Conservation (phyloP, 2,888 invertebrate genomes). For the Hipparchia semele region DNA sequence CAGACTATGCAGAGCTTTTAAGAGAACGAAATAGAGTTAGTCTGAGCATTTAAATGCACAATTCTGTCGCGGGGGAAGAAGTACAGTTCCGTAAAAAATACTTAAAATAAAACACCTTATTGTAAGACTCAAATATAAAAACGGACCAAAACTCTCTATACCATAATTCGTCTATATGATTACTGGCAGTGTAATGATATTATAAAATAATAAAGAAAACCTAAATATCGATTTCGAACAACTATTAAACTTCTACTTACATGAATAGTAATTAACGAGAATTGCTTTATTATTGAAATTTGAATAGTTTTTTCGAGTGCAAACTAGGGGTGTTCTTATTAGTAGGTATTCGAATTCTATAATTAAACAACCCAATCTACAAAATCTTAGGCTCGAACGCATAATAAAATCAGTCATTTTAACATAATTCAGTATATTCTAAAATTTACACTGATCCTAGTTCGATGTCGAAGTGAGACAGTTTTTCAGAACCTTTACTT, state of each 20-base stretch:
- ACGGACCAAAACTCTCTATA: slow-evolving; percentile 72
- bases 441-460: slow-evolving; percentile 80
- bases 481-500: slow-evolving; percentile 65
- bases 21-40: slow-evolving; percentile 45
- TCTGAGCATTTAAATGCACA: slow-evolving; percentile 46
- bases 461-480: slow-evolving; percentile 77
- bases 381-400: slow-evolving; percentile 82
- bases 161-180: slow-evolving; percentile 76
- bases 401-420: slow-evolving; percentile 83
- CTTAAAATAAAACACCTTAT: slow-evolving; percentile 71
- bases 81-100: slow-evolving; percentile 61
- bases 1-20: slow-evolving; percentile 67
- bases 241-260: slow-evolving; percentile 73
- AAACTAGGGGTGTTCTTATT: slow-evolving; percentile 79
- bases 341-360: slow-evolving; percentile 72
- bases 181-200: slow-evolving; percentile 81
- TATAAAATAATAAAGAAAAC: slow-evolving; percentile 59
- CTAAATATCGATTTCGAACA: slow-evolving; percentile 53
- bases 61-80: slow-evolving; percentile 46
- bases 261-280: slow-evolving; percentile 78
- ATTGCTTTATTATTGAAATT: slow-evolving; percentile 76
- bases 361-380: slow-evolving; percentile 76
- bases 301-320: slow-evolving; percentile 74
- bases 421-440: slow-evolving; percentile 81
- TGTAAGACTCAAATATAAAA: slow-evolving; percentile 81